phyloP scores from a whole-genome alignment of 2,888 invertebrate species.

The Crioceris asparagi region DNA sequence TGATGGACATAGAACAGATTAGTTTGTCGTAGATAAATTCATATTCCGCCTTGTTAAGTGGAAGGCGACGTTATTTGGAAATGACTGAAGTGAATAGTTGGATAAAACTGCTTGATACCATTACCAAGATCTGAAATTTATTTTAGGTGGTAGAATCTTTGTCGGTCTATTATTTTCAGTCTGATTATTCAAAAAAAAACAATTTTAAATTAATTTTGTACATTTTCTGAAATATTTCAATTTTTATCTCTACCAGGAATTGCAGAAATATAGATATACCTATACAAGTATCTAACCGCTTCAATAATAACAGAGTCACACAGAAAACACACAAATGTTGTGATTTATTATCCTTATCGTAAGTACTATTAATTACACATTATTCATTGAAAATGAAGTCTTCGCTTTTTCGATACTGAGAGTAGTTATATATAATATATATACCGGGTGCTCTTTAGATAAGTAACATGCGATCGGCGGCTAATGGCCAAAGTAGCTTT shows the following conservation, averaged over 20 bases:
- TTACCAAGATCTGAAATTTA: no score
- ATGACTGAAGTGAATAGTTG: no score
- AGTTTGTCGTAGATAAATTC: no score
- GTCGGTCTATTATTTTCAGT: no score
- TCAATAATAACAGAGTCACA: neutral
- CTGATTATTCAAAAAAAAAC: no score
- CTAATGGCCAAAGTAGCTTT: slow-evolving; percentile 29
- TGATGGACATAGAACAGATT: no score
- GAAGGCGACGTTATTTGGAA: no score
- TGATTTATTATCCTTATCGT: neutral
- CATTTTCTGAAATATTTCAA: no score
- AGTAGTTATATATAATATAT: slow-evolving; percentile 7
- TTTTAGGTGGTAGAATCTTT: no score
- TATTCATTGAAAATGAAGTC: slow-evolving; percentile 32
- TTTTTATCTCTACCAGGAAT: neutral
- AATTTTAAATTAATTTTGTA: no score
- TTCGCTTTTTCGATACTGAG: slow-evolving; percentile 20
- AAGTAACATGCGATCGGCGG: slow-evolving; percentile 27
- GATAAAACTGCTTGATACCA: no score
- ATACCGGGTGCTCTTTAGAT: slow-evolving; percentile 28
- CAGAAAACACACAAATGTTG: neutral
- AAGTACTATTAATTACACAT: slow-evolving; percentile 33
- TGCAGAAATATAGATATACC: neutral
- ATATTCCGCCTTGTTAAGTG: no score
- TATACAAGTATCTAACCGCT: neutral